Conservation (phyloP, 37 sponge, comb jelly and placozoan genomes). For the Tethya wilhelma region DNA sequence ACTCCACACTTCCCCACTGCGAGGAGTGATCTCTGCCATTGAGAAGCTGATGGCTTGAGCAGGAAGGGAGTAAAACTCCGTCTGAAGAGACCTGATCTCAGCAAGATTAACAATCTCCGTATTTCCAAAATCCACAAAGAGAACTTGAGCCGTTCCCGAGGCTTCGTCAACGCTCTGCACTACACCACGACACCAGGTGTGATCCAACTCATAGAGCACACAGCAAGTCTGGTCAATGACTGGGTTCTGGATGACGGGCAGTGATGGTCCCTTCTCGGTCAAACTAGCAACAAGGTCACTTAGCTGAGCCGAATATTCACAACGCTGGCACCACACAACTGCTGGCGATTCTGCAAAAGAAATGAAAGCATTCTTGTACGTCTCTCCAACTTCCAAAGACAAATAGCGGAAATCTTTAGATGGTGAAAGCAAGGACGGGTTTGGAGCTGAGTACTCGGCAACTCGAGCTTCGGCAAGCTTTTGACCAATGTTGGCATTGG, state of each 20-base stretch:
- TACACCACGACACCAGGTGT: conserved; percentile 65
- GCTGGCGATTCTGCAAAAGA: conserved; percentile 58
- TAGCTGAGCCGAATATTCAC: conserved; percentile 1
- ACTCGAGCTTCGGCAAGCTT: background rate
- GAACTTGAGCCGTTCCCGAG: conserved; percentile 27
- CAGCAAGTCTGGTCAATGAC: conserved; percentile 40
- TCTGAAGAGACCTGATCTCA: conserved; percentile 20
- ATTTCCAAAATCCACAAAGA: conserved; percentile 85
- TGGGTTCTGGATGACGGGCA: conserved; percentile 4
- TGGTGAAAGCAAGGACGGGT: background rate
- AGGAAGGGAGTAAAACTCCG: conserved; percentile 36
- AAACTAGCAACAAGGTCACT: conserved; percentile 19
- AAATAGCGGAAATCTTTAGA: conserved; percentile 14
- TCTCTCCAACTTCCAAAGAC: conserved; percentile 16
- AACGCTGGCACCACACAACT: conserved; percentile 73
- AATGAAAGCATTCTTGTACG: conserved; percentile 38
- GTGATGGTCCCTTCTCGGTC: background rate
- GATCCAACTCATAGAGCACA: conserved; percentile 50
- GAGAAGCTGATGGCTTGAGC: conserved; percentile 77
- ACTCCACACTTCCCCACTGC: conserved; percentile 25
- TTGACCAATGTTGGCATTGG: background rate
- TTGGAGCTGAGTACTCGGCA: conserved; percentile 4
- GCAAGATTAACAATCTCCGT: conserved; percentile 23
- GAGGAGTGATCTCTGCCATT: conserved; percentile 19
- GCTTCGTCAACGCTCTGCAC: conserved; percentile 18